A percentile compares a stretch with the other conserved stretches of the same genome.
Evolutionary conservation across 2,888 invertebrate genomes (phyloP).

Genomic region (Schizotus pectinicornis): DNA sequence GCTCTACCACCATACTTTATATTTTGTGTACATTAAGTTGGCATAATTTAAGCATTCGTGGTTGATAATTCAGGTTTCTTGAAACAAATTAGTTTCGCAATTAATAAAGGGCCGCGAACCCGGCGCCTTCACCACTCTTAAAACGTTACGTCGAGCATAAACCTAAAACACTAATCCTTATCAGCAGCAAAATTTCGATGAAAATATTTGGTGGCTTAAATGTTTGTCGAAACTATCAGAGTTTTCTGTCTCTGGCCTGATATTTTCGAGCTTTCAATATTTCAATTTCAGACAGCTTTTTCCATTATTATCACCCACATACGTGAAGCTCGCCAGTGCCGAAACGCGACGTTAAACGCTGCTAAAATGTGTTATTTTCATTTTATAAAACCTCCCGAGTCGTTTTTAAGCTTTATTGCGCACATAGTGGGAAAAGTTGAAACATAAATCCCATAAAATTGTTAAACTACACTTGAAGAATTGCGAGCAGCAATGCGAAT

Average conservation of each 20-base stretch:
- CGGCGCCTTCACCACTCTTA: too few relatives aligned
- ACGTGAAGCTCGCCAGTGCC: background rate
- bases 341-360: slow-evolving; percentile 19
- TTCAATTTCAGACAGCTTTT: background rate
- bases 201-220: too few relatives aligned
- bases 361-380: slow-evolving; percentile 23
- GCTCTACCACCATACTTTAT: too few relatives aligned
- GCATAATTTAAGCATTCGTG: too few relatives aligned
- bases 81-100: too few relatives aligned
- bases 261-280: too few relatives aligned
- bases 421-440: slow-evolving; percentile 24
- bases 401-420: slow-evolving; percentile 28
- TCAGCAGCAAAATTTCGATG: too few relatives aligned
- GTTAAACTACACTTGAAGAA: slow-evolving; percentile 36
- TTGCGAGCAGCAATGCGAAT: slow-evolving; percentile 41
- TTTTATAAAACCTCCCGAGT: slow-evolving; percentile 21
- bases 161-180: too few relatives aligned
- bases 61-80: too few relatives aligned
- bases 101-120: too few relatives aligned
- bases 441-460: slow-evolving; percentile 28
- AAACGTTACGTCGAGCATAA: too few relatives aligned
- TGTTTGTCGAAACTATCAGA: background rate
- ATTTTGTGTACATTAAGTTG: too few relatives aligned
- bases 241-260: background rate
- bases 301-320: background rate